phyloP scores from a whole-genome alignment of 2,113 vertebrate species.

The Plotosus lineatus region DNA sequence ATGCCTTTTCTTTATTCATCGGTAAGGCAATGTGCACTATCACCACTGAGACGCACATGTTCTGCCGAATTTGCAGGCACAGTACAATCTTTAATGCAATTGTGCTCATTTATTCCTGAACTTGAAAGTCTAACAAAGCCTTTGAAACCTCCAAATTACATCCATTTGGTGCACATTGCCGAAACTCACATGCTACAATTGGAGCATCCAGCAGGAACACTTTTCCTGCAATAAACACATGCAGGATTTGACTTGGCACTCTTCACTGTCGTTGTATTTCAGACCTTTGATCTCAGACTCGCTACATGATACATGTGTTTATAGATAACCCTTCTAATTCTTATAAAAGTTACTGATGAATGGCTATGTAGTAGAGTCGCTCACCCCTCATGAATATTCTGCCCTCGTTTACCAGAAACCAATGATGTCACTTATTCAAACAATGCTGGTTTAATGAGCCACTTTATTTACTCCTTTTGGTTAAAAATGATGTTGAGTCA shows the following conservation, averaged over 20 bases:
- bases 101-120: conserved; percentile 14
- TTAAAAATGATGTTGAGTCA: neutral
- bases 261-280: neutral
- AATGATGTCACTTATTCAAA: neutral
- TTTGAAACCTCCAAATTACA: conserved; percentile 27
- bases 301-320: neutral
- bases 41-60: neutral
- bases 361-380: neutral
- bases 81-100: conserved; percentile 20
- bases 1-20: conserved; percentile 9
- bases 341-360: neutral
- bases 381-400: too few species aligned
- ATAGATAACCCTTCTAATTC: neutral
- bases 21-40: neutral
- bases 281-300: conserved; percentile 26
- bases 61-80: neutral
- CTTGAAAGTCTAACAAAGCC: conserved; percentile 21
- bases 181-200: conserved; percentile 26
- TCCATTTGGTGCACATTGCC: conserved; percentile 15
- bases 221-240: conserved; percentile 4
- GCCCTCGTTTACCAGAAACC: neutral
- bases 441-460: neutral
- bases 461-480: neutral
- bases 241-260: neutral
- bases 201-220: neutral